phyloP scores from a whole-genome alignment of 1,140 invertebrate genomes.

The Calosoma granatense region DNA sequence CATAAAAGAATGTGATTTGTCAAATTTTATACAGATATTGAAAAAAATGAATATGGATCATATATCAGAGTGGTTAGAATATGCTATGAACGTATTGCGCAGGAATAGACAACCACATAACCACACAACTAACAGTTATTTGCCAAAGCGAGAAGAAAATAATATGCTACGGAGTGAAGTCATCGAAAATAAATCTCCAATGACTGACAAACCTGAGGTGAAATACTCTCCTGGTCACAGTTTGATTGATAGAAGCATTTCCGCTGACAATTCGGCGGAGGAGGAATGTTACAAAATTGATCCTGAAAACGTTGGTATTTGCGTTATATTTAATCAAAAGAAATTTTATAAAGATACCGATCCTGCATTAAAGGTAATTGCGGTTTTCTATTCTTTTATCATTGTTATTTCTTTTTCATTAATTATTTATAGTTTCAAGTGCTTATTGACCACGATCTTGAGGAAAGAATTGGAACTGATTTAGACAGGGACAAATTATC shows the following conservation, averaged over 20 bases:
- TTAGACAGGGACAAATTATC: constrained; percentile 21
- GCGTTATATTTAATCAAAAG: constrained; percentile 29
- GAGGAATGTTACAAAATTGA: constrained; percentile 21
- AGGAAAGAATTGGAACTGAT: constrained; percentile 21
- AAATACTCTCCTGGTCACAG: constrained; percentile 10
- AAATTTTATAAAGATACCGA: constrained; percentile 24
- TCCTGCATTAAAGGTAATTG: neutral
- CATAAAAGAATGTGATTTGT: constrained; percentile 17
- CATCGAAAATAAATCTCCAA: constrained; percentile 9
- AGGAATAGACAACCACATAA: too few relatives aligned
- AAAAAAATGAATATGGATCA: constrained; percentile 22
- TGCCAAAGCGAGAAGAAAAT: too few relatives aligned
- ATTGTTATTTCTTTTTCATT: neutral
- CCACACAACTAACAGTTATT: too few relatives aligned
- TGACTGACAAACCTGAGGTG: too few relatives aligned
- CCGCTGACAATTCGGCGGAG: too few relatives aligned
- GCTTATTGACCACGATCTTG: constrained; percentile 13
- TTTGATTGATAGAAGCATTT: too few relatives aligned
- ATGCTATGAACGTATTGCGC: constrained; percentile 9
- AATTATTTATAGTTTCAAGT: neutral
- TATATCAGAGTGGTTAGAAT: constrained; percentile 14
- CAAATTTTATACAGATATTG: constrained; percentile 17
- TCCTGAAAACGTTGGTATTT: constrained; percentile 21
- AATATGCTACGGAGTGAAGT: too few relatives aligned
- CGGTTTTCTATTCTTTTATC: too few relatives aligned